Conservation (phyloP, 2,888 invertebrate species). For the Spodoptera picta region DNA sequence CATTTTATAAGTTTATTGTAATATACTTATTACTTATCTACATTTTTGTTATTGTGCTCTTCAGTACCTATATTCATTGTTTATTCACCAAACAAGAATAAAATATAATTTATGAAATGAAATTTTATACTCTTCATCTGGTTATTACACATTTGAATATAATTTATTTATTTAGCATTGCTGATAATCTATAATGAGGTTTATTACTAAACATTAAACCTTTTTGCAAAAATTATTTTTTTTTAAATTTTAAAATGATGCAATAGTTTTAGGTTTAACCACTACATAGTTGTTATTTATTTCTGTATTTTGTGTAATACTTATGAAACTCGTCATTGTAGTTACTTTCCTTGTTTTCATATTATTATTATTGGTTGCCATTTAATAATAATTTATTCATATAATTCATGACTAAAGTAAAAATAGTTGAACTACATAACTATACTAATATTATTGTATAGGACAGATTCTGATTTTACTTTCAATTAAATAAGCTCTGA, state of each 20-base stretch:
- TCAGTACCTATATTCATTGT: no score
- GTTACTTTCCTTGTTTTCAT: conserved; percentile 14
- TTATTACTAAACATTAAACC: not conserved
- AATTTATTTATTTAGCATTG: not conserved
- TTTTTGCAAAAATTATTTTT: conserved; percentile 5
- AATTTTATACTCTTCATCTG: no score
- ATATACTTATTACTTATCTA: no score
- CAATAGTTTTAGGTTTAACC: conserved; percentile 15
- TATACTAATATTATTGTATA: no score
- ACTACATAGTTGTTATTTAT: not conserved
- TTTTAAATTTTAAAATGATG: conserved; percentile 13
- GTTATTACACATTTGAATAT: not conserved
- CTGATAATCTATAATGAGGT: not conserved
- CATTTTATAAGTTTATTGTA: not conserved
- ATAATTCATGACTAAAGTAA: not conserved
- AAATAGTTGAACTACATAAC: no score
- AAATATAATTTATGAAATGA: no score
- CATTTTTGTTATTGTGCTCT: no score
- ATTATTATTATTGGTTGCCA: not conserved
- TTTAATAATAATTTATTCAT: conserved; percentile 10
- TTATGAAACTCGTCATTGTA: conserved; percentile 16
- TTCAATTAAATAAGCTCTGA: no score
- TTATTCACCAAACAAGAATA: no score
- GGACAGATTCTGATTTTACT: no score
- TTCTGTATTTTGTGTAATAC: conserved; percentile 41